phyloP scores from a whole-genome alignment of 2,797 vertebrate species.

The Melanotaenia boesemani region DNA sequence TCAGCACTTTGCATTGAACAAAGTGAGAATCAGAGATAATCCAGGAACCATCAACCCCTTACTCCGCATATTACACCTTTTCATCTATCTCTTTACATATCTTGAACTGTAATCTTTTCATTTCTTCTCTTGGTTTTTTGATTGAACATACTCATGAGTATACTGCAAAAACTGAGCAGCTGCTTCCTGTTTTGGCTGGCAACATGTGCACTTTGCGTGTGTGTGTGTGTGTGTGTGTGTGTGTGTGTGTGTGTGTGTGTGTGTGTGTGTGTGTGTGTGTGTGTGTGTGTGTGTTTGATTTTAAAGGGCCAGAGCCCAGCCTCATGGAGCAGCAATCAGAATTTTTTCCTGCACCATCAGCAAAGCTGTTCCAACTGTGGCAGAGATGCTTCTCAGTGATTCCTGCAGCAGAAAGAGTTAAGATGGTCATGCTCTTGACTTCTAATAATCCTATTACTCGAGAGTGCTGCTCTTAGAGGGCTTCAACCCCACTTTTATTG shows the following conservation, averaged over 20 bases:
- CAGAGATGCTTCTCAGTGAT: conserved; percentile 77
- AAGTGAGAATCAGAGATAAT: conserved; percentile 70
- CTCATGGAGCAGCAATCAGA: conserved; percentile 42
- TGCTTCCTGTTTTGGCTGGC: conserved; percentile 12
- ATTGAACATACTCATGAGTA: conserved; percentile 12
- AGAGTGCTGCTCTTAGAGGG: conserved; percentile 82
- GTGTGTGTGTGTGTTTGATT: conserved; percentile 34
- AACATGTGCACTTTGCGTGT: not conserved
- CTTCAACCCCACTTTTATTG: conserved; percentile 83
- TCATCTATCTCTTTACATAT: conserved; percentile 40
- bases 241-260: not conserved
- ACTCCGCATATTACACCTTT: conserved; percentile 60
- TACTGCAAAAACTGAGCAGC: conserved; percentile 1
- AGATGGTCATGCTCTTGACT: conserved; percentile 78
- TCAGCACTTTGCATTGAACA: conserved; percentile 79
- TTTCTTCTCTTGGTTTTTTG: conserved; percentile 12
- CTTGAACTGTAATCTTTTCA: conserved; percentile 31
- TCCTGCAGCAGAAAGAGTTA: conserved; percentile 78
- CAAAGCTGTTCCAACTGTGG: conserved; percentile 56
- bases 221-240: conserved; percentile 20
- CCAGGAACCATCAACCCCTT: conserved; percentile 70
- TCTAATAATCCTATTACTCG: conserved; percentile 83
- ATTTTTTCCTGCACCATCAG: conserved; percentile 70
- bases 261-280: conserved; percentile 13
- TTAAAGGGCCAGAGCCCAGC: conserved; percentile 38